phyloP scores from a whole-genome alignment of 1,140 invertebrate genomes.

The Argopecten irradians region DNA sequence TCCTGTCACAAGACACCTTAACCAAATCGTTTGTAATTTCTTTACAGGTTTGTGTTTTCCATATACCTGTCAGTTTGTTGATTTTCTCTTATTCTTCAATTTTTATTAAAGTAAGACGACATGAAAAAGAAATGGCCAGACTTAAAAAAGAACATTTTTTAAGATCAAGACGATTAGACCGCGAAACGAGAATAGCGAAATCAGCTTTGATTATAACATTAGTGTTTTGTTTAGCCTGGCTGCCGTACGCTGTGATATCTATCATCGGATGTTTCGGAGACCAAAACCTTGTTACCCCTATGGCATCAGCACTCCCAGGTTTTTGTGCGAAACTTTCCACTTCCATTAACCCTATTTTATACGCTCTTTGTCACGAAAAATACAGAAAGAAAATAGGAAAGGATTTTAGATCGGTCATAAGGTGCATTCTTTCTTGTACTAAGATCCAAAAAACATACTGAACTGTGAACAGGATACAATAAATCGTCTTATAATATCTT shows the following conservation, averaged over 20 bases:
- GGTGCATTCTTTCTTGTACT: too few relatives aligned
- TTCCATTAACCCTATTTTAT: constrained; percentile 88
- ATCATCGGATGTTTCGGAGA: constrained; percentile 87
- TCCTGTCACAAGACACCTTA: constrained; percentile 84
- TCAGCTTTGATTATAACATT: constrained; percentile 18
- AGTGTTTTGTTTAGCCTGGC: constrained; percentile 45
- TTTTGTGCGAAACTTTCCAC: constrained; percentile 86
- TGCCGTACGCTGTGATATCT: constrained; percentile 79
- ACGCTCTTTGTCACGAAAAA: constrained; percentile 80
- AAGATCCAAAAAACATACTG: too few relatives aligned
- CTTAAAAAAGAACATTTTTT: constrained; percentile 44
- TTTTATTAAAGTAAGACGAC: constrained; percentile 80
- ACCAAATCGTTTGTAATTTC: constrained; percentile 85
- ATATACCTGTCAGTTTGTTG: constrained; percentile 86
- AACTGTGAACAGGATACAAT: too few relatives aligned
- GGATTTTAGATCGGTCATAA: neutral
- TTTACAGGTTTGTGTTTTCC: constrained; percentile 88
- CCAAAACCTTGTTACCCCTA: constrained; percentile 79
- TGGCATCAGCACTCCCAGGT: constrained; percentile 82
- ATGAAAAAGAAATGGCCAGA: constrained; percentile 86
- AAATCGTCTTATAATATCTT: too few relatives aligned
- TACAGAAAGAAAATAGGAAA: constrained; percentile 39
- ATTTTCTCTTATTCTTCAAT: constrained; percentile 91
- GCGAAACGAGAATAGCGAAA: constrained; percentile 29
- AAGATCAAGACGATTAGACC: neutral